Percentiles rank a stretch among this genome's conserved stretches.
Evolutionary conservation across 2,113 vertebrate genomes (phyloP).

Genomic region (Fukomys damarensis): DNA sequence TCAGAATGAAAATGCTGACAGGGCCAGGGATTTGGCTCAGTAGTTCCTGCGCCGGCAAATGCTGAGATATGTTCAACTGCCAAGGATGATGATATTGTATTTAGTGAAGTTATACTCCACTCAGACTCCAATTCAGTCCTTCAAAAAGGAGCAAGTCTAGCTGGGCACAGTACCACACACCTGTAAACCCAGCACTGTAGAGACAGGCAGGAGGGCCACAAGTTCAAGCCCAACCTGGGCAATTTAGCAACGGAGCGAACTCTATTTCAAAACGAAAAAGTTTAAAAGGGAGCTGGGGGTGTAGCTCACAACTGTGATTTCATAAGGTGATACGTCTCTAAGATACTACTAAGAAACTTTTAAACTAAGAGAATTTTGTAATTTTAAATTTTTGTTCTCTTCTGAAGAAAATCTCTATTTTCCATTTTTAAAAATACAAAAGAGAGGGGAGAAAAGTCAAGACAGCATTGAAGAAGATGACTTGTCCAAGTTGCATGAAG

Average conservation of each 20-base stretch:
- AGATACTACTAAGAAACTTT: too few species aligned
- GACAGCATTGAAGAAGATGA: constrained; percentile 73
- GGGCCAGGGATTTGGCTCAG: too few species aligned
- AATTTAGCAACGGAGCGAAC: too few species aligned
- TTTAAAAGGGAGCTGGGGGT: too few species aligned
- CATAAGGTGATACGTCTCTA: neutral
- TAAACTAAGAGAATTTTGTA: too few species aligned
- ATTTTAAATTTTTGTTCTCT: neutral
- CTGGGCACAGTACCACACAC: too few species aligned
- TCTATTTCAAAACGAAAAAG: too few species aligned
- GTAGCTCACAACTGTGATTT: constrained; percentile 45
- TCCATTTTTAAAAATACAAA: neutral
- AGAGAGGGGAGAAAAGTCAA: neutral
- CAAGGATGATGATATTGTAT: constrained; percentile 79
- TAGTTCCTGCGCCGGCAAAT: constrained; percentile 34
- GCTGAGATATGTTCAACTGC: constrained; percentile 79
- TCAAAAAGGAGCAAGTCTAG: constrained; percentile 74
- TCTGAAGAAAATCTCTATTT: constrained; percentile 60
- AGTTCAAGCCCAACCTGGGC: too few species aligned
- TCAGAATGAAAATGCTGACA: constrained; percentile 77
- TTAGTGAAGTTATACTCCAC: constrained; percentile 83
- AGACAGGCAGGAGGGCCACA: too few species aligned
- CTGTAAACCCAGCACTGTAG: too few species aligned
- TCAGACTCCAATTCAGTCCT: constrained; percentile 82
- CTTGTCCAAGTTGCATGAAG: constrained; percentile 72